Percentiles rank a stretch among this genome's conserved stretches.
Conservation (phyloP, 2,797 vertebrate genomes). For the Liasis olivaceus region DNA sequence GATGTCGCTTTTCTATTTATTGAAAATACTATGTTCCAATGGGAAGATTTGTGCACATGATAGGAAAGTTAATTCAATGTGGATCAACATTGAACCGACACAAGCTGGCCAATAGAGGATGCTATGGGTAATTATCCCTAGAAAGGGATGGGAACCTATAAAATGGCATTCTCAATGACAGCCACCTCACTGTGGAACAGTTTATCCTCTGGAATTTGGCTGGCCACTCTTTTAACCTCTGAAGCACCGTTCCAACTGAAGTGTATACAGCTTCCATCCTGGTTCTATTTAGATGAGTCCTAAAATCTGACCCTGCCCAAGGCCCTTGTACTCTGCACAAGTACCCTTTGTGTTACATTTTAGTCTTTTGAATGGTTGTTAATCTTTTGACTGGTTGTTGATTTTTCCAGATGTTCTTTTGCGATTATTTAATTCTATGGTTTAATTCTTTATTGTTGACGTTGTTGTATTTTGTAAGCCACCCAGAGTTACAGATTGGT, state of each 20-base stretch:
- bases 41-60: constrained; percentile 10
- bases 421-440: not conserved
- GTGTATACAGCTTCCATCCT: not conserved
- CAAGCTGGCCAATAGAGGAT: not conserved
- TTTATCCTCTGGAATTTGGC: not conserved
- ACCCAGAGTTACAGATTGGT: not conserved
- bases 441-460: not conserved
- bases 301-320: not conserved
- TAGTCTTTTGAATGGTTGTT: not conserved
- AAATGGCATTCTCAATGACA: not conserved
- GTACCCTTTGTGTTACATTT: not conserved
- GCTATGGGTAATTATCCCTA: not conserved
- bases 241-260: not conserved
- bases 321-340: not conserved
- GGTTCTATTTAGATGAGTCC: not conserved
- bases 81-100: not conserved
- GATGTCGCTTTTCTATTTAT: not conserved
- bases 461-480: not conserved
- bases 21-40: constrained; percentile 19
- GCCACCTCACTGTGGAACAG: not conserved
- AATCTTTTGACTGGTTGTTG: not conserved
- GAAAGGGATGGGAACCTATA: not conserved
- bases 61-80: not conserved
- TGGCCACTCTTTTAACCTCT: not conserved
- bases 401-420: not conserved